These are phyloP conservation scores for Dryadula phaetusa DNA, from an alignment of 2,888 invertebrate genomes.

Conservation along the genomic window DNA sequence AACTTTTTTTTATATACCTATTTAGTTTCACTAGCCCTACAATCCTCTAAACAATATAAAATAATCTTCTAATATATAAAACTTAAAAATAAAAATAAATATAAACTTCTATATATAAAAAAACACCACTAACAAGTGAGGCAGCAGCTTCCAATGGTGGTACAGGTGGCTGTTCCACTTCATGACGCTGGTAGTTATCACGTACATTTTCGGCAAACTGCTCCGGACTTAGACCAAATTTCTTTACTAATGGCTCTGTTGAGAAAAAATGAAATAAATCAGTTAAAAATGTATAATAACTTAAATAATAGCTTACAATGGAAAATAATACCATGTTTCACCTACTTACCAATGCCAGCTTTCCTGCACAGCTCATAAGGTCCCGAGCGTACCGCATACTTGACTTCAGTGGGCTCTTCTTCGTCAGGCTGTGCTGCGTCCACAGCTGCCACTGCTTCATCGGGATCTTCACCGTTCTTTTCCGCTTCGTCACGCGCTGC, in stretches of 20 bases:
- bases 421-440: slow-evolving; percentile 82
- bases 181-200: slow-evolving; percentile 97
- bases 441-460: slow-evolving; percentile 85
- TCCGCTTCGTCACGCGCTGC: slow-evolving; percentile 77
- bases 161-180: slow-evolving; percentile 96
- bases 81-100: no score
- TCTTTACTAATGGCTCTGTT: slow-evolving; percentile 91
- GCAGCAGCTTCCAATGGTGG: slow-evolving; percentile 93
- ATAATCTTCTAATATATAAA: no score
- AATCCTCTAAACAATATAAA: no score
- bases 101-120: background rate
- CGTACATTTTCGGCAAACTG: slow-evolving; percentile 98
- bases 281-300: background rate
- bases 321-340: no score
- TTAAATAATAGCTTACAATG: background rate
- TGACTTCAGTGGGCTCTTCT: slow-evolving; percentile 86
- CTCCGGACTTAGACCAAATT: slow-evolving; percentile 96
- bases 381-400: slow-evolving; percentile 94
- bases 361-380: slow-evolving; percentile 94
- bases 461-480: slow-evolving; percentile 86
- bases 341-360: slow-evolving; percentile 88
- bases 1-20: no score
- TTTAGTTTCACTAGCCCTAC: no score
- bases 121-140: slow-evolving; percentile 88
- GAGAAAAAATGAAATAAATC: background rate